Evolutionary conservation across 2,797 vertebrate genomes (phyloP).

Genomic region (Streptopelia turtur): DNA sequence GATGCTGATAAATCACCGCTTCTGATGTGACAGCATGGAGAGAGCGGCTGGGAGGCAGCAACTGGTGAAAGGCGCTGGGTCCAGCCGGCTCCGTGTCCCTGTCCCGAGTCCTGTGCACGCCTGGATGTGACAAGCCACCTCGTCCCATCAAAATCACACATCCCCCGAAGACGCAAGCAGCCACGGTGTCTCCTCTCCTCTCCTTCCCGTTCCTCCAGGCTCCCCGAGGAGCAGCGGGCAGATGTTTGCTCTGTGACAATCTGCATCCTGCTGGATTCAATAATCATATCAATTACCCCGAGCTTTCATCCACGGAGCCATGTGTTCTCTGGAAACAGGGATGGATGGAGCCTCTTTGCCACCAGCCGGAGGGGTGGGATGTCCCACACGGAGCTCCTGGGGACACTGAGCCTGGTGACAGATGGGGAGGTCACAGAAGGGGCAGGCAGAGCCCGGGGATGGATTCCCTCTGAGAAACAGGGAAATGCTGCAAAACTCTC

Average conservation of each 20-base stretch:
- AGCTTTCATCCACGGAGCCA: constrained; percentile 32
- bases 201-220: background rate
- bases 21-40: background rate
- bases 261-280: constrained; percentile 33
- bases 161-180: background rate
- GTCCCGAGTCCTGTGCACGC: fast-evolving
- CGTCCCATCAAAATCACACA: fast-evolving
- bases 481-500: background rate
- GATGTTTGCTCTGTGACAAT: constrained; percentile 44
- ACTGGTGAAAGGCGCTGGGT: fast-evolving
- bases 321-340: background rate
- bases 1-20: background rate
- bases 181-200: background rate
- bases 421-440: background rate
- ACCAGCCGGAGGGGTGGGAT: background rate
- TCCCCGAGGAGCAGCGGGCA: constrained; percentile 21
- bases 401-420: background rate
- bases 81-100: background rate
- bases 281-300: constrained; percentile 17
- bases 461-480: background rate
- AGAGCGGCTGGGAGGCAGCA: background rate
- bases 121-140: fast-evolving
- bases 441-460: background rate
- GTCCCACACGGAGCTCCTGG: background rate
- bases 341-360: background rate